Evolutionary conservation across 2,888 invertebrate species (phyloP).

Genomic region (Syrista parreyssii): DNA sequence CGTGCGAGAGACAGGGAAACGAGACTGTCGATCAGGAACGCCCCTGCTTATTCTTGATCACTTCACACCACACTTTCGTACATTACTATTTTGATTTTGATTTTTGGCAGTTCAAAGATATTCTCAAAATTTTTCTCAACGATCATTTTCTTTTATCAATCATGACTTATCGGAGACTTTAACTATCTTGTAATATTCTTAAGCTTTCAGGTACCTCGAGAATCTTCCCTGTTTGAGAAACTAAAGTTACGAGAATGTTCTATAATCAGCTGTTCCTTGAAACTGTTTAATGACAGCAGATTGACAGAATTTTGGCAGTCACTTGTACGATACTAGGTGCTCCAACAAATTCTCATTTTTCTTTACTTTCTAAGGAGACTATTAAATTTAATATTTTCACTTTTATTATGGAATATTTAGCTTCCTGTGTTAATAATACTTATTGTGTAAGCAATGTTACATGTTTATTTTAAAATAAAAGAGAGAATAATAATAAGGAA

Average conservation of each 20-base stretch:
- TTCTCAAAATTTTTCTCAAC: neutral
- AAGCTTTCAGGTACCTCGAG: neutral
- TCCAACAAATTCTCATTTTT: neutral
- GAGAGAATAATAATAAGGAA: neutral
- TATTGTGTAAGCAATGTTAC: neutral
- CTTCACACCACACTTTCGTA: neutral
- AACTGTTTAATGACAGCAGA: neutral
- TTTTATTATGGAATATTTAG: neutral
- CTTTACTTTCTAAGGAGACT: neutral
- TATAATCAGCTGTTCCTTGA: neutral
- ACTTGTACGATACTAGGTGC: neutral
- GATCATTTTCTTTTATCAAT: neutral
- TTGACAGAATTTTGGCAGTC: neutral
- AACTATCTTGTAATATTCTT: neutral
- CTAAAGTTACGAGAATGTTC: neutral
- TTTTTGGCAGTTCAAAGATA: neutral
- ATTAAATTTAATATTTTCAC: neutral
- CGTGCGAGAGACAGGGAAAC: neutral
- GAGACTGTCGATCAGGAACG: conserved; percentile 36
- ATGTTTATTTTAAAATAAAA: neutral
- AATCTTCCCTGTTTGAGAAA: neutral
- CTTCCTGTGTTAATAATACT: neutral
- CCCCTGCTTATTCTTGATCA: conserved; percentile 29
- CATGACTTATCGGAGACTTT: neutral
- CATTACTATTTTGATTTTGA: neutral